phyloP scores from a whole-genome alignment of 2,797 vertebrate species.

The Aulostomus chinensis region DNA sequence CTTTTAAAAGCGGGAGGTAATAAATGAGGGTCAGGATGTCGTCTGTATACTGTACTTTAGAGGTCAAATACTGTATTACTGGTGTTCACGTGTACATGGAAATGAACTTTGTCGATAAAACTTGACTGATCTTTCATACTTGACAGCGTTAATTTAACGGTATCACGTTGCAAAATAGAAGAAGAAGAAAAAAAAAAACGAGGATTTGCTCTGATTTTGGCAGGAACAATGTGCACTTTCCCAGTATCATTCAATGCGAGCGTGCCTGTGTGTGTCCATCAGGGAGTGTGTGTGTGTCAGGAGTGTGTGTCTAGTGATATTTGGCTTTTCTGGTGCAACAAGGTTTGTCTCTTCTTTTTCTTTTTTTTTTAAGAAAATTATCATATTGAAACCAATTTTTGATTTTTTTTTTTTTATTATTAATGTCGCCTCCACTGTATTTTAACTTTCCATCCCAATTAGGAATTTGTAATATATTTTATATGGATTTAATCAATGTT shows the following conservation, averaged over 20 bases:
- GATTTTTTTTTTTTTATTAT: constrained; percentile 26
- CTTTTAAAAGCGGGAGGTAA: constrained; percentile 54
- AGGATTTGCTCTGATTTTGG: constrained; percentile 43
- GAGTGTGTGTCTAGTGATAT: constrained; percentile 40
- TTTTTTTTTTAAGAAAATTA: constrained; percentile 52
- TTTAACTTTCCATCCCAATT: constrained; percentile 63
- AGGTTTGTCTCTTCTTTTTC: constrained; percentile 60
- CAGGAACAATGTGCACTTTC: constrained; percentile 79
- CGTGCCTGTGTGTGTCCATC: constrained; percentile 3
- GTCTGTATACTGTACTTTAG: constrained; percentile 73
- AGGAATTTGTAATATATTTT: constrained; percentile 69
- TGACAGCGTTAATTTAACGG: constrained; percentile 69
- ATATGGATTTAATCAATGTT: constrained; percentile 53
- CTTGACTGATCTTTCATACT: constrained; percentile 83
- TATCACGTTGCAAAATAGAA: constrained; percentile 61
- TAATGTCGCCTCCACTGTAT: constrained; percentile 76
- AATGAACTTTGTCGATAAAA: constrained; percentile 70
- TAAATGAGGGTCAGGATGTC: constrained; percentile 63
- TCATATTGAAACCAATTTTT: constrained; percentile 53
- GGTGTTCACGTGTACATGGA: constrained; percentile 79
- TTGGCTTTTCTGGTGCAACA: constrained; percentile 64
- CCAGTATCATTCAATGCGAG: constrained; percentile 51
- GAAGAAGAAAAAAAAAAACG: constrained; percentile 36
- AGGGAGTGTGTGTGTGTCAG: constrained; percentile 3
- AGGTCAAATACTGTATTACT: constrained; percentile 80